phyloP scores from a whole-genome alignment of 2,113 vertebrate genomes.

The Myotis yumanensis region DNA sequence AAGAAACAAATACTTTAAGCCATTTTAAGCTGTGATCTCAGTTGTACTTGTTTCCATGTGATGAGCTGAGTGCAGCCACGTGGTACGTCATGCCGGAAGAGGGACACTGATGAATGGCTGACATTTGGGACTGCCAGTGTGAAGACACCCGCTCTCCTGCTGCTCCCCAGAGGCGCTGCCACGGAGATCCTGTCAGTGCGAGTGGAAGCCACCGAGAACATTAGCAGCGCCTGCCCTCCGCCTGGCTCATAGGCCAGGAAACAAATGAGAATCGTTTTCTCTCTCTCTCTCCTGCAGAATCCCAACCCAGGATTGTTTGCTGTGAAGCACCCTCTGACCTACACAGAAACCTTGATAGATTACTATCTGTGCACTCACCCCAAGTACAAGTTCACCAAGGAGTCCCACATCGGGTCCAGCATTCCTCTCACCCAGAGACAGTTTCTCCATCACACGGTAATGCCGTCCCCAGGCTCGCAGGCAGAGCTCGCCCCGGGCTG shows the following conservation, averaged over 20 bases:
- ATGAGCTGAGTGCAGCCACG: background rate
- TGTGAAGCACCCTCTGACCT: conserved; percentile 84
- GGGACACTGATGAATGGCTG: background rate
- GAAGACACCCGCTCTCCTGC: background rate
- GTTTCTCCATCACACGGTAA: conserved; percentile 87
- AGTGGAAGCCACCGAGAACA: background rate
- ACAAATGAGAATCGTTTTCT: background rate
- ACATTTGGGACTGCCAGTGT: background rate
- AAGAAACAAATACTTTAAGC: conserved; percentile 45
- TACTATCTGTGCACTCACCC: conserved; percentile 91
- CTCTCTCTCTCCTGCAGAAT: conserved; percentile 84
- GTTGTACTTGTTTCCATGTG: background rate
- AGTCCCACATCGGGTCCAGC: conserved; percentile 70
- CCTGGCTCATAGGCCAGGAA: background rate
- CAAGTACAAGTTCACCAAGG: conserved; percentile 83
- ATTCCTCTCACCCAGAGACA: conserved; percentile 84
- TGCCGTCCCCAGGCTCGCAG: background rate
- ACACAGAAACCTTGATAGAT: conserved; percentile 88
- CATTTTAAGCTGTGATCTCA: background rate
- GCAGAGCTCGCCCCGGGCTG: background rate
- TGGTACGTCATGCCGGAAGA: background rate
- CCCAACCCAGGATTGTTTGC: conserved; percentile 89
- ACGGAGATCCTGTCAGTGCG: background rate
- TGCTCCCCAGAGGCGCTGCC: background rate
- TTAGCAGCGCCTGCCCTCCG: background rate